phyloP scores from a whole-genome alignment of 2,113 vertebrate genomes.

The Brienomyrus longianalis region DNA sequence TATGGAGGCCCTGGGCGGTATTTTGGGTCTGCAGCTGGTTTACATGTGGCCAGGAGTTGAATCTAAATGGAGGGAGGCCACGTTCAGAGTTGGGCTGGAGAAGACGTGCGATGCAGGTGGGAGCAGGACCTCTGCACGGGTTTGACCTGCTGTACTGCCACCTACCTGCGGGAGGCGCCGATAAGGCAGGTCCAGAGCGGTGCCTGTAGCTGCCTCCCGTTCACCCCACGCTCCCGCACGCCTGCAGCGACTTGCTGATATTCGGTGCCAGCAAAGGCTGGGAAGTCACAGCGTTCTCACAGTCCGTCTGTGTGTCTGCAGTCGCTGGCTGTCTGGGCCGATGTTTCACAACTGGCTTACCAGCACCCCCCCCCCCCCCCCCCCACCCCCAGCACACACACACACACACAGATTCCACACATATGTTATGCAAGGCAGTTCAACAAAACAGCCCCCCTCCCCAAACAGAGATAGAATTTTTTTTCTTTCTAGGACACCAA shows the following conservation, averaged over 20 bases:
- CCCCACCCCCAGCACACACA: constrained; percentile 24
- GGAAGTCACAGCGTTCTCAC: constrained; percentile 20
- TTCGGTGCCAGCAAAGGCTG: not conserved
- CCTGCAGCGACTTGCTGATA: not conserved
- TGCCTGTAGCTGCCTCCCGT: not conserved
- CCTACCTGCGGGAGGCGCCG: not conserved
- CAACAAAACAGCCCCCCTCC: not conserved
- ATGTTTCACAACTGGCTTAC: constrained; percentile 15
- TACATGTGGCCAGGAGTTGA: not conserved
- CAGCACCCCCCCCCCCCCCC: constrained; percentile 22
- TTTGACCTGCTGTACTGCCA: not conserved
- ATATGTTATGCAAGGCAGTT: not conserved
- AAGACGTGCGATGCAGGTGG: not conserved
- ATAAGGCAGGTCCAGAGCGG: not conserved
- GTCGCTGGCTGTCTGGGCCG: constrained; percentile 52
- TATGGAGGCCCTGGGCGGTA: not conserved
- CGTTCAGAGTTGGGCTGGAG: not conserved
- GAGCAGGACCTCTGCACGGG: not conserved
- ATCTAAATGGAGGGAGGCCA: not conserved
- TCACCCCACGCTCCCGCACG: not conserved
- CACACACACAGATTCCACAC: constrained; percentile 1
- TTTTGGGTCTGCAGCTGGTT: not conserved
- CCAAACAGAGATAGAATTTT: not conserved
- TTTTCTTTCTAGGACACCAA: not conserved
- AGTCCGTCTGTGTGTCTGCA: constrained; percentile 31